phyloP scores from a whole-genome alignment of 2,113 vertebrate species.

The human (Homo sapiens) region GRCh38 chr4:53968001-53968500 shows the following conservation, averaged over 20 bases:
- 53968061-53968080: background rate
- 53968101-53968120: background rate
- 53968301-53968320: background rate
- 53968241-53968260: background rate
- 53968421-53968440: background rate
- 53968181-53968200: background rate
- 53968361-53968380: background rate
- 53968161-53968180: background rate
- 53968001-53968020: background rate
- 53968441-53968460: background rate
- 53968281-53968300: background rate
- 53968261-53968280: too few relatives aligned
- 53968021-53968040: background rate
- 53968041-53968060: constrained; percentile 4
- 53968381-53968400: background rate
- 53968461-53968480: too few relatives aligned
- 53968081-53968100: background rate
- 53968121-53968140: background rate
- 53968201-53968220: background rate
- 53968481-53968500: too few relatives aligned
- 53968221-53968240: background rate
- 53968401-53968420: background rate
- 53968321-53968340: background rate
- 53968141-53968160: background rate
- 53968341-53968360: background rate